Conservation (phyloP, 2,888 invertebrate genomes). For the Diadegma fenestrale region DNA sequence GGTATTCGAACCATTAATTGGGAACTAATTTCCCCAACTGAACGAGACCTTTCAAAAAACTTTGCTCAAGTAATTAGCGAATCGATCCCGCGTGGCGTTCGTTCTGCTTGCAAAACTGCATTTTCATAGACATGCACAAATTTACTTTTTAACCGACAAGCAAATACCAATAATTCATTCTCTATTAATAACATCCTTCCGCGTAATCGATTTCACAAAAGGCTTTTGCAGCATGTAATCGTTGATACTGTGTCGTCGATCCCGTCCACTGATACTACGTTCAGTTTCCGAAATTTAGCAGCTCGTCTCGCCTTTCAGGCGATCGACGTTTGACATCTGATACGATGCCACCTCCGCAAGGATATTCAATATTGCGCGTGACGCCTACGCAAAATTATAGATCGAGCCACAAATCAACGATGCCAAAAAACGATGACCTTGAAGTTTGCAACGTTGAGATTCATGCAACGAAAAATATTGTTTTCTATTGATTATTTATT, state of each 20-base stretch:
- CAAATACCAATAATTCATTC: background rate
- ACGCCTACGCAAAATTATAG: background rate
- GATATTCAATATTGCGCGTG: background rate
- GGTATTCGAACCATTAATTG: constrained; percentile 5
- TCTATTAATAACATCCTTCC: background rate
- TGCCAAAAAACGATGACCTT: background rate
- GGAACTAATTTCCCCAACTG: background rate
- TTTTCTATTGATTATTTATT: too few species aligned
- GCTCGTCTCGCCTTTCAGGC: constrained; percentile 17
- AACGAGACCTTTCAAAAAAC: constrained; percentile 14
- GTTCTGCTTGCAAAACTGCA: background rate
- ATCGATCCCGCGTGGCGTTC: background rate
- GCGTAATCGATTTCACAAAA: background rate
- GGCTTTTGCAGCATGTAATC: background rate
- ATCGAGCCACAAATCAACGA: background rate
- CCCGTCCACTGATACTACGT: background rate
- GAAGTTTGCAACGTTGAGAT: too few species aligned
- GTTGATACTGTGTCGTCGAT: too few species aligned
- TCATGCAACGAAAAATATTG: too few species aligned
- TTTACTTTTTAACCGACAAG: too few species aligned
- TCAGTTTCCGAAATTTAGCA: background rate
- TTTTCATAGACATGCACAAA: background rate
- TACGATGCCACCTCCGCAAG: background rate
- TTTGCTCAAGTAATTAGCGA: background rate
- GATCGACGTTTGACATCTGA: background rate